Percentiles rank a stretch among this genome's conserved stretches.
These are phyloP conservation scores for Lithobates pipiens DNA, from an alignment of 2,797 vertebrate genomes.

Conservation along the genomic window DNA sequence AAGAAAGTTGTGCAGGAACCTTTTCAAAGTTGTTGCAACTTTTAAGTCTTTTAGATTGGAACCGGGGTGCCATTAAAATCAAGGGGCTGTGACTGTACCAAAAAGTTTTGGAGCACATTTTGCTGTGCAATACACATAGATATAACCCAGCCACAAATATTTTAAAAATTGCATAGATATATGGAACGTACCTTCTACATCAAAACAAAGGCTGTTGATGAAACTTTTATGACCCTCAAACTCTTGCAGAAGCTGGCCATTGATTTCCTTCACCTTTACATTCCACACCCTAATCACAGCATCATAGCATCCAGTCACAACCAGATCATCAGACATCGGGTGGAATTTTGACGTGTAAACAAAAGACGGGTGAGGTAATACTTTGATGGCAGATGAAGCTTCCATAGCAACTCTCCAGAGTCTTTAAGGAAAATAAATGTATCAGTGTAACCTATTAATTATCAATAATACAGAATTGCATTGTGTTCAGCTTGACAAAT, in stretches of 20 bases:
- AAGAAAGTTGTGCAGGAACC: too few species aligned
- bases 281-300: conserved; percentile 89
- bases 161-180: too few species aligned
- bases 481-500: too few species aligned
- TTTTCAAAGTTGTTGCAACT: too few species aligned
- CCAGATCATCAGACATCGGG: conserved; percentile 81
- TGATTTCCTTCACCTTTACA: conserved; percentile 81
- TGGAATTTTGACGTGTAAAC: conserved; percentile 93
- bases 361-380: conserved; percentile 94
- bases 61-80: too few species aligned
- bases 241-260: conserved; percentile 88
- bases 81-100: too few species aligned
- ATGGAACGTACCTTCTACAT: conserved; percentile 84
- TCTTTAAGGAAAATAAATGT: conserved; percentile 71
- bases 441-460: too few species aligned
- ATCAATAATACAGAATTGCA: too few species aligned
- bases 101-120: too few species aligned
- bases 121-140: too few species aligned
- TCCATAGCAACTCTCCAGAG: conserved; percentile 89
- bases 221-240: conserved; percentile 90
- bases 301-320: conserved; percentile 93
- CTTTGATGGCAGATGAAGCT: conserved; percentile 79
- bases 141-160: too few species aligned
- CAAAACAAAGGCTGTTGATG: conserved; percentile 92
- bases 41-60: too few species aligned